Evolutionary conservation across 2,113 vertebrate species (phyloP), one percentile per base, ranked within the genome.

Genomic region (Danionella cerebrum): DNA sequence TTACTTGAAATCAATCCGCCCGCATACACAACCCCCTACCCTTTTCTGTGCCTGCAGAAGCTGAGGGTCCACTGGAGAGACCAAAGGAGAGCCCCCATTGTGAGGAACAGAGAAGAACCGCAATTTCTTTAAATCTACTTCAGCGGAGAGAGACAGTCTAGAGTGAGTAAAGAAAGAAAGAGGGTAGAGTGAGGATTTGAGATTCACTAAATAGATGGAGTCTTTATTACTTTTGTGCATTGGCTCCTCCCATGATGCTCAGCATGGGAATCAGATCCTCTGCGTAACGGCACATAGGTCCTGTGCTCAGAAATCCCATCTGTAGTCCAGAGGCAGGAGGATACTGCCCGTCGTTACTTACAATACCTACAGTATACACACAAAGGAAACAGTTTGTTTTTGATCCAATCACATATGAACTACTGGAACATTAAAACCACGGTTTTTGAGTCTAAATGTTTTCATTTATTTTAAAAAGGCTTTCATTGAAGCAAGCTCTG

Each of bases 241-340:
- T 89, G 6, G 91, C 80, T 14, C 91, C 93, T 0, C 89, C 92
- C 94, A 96, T 94, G 79, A 95, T 87, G 69, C 76, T 87, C 60
- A 96, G 64, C 85, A 93, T 80, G 0, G 83, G 91, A 63, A 89
- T 78, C 66, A 96, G 78, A 75, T 96, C 93, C 68, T 91, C 90
- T 0, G 93, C 91, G 0, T 93, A 95, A 74, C 92, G 92, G 59
- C 94, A 95, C 91, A 96, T 91, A 48, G 93, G 93, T 4, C 93
- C 94, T 0, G 79, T 85, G 76, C 91, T 88, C 44, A 87, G 38
- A 78, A 85, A 92, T 9, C 82, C 82, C 0, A 53, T 63, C 2
- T 88, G 84, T 29, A 70, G 74, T 1, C 90, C 91, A 0, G n/a
- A 52, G 1, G 59, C 65, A 0, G 79, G 64, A 0, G 94, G 93